phyloP scores from a whole-genome alignment of 2,888 invertebrate species.

The Caenorhabditis sinica region DNA sequence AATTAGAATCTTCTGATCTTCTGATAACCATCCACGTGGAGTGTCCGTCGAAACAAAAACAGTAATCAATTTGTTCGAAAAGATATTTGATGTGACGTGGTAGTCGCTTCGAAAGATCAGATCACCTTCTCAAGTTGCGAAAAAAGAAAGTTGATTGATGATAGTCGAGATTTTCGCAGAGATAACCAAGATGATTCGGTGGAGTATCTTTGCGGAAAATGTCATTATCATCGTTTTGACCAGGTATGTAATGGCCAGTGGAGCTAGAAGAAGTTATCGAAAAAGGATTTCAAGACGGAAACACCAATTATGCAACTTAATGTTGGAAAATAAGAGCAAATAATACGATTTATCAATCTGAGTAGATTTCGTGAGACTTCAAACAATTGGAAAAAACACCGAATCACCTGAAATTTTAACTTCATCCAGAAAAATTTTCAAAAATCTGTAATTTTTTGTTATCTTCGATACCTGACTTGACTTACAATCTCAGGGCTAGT shows the following conservation, averaged over 20 bases:
- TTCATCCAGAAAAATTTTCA: too few relatives aligned
- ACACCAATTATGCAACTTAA: too few relatives aligned
- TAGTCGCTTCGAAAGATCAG: neutral
- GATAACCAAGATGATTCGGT: neutral
- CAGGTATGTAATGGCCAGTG: neutral
- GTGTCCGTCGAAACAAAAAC: neutral
- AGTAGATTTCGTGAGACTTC: too few relatives aligned
- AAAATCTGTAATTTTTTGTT: too few relatives aligned
- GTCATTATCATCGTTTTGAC: neutral
- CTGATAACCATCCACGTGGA: conserved; percentile 12
- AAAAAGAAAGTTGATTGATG: neutral
- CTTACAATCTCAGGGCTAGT: too few relatives aligned
- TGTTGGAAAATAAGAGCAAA: too few relatives aligned
- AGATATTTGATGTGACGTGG: neutral
- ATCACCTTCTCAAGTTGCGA: neutral
- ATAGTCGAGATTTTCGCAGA: neutral
- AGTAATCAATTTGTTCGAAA: neutral
- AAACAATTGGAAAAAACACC: too few relatives aligned
- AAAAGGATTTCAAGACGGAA: too few relatives aligned
- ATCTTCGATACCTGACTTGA: too few relatives aligned
- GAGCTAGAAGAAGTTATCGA: too few relatives aligned
- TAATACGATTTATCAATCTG: too few relatives aligned
- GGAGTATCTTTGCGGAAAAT: neutral
- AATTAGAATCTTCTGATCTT: neutral
- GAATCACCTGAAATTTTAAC: too few relatives aligned